Evolutionary conservation across 2,113 vertebrate genomes (phyloP), one percentile per base, ranked within the genome.

Genomic region (Pongo abelii): DNA sequence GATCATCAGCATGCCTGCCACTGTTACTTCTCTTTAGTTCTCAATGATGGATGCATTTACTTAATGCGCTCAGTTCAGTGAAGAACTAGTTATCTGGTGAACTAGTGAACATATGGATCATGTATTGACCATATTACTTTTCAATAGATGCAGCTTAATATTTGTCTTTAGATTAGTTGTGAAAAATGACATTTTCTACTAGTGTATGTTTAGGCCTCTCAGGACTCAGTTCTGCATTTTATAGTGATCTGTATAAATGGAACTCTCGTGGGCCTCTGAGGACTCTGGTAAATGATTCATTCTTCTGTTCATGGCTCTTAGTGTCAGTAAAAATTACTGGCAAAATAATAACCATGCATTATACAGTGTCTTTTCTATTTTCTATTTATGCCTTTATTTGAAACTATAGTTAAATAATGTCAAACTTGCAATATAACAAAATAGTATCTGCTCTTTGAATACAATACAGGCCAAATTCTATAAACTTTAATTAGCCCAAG

Each of bases 401-500:
- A 97, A 97, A 94, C 46, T 55, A 3, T 84, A 96, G 97, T 97
- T 98, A 57, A 97, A 89, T 96, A 95, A 94, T 96, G 75, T 89
- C 92, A 97, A 94, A 81, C 84, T 57, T 97, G 61, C 94, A 96
- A 93, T 97, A 86, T 81, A 97, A 95, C 89, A 98, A 93, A 95
- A 96, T 96, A 40, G 0, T 2, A 79, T 98, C 25, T 97, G 97
- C 92, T 97, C 50, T 77, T 92, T 97, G 96, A 87, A 40, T 98
- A 67, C 57, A 89, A 93, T 27, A 57, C 74, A 95, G 89, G 93
- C 96, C 97, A 94, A 96, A 80, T 96, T 96, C 93, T 97, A 89
- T 97, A 97, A 93, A 96, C 94, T 96, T 96, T 93, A 97, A 97
- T 97, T 97, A 97, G 83, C 46, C 85, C 84, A 97, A 94, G 93